phyloP scores from a whole-genome alignment of 2,797 vertebrate species.

The Morus bassanus region DNA sequence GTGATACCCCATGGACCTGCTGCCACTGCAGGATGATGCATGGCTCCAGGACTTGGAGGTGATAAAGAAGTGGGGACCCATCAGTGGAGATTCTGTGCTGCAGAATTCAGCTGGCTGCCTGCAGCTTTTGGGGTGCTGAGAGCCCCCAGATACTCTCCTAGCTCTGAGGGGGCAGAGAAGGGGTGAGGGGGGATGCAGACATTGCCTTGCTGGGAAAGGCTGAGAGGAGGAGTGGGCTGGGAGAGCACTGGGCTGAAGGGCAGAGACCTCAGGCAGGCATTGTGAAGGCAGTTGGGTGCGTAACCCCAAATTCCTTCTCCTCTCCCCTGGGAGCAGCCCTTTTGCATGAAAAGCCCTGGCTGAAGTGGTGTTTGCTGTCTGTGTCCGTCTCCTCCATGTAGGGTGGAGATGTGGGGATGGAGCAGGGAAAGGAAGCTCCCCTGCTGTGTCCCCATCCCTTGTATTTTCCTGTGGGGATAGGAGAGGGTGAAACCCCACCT shows the following conservation, averaged over 20 bases:
- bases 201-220: neutral
- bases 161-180: neutral
- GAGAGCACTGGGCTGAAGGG: neutral
- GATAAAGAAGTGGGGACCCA: neutral
- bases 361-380: rapidly evolving
- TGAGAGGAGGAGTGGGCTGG: neutral
- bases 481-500: neutral
- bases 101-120: neutral
- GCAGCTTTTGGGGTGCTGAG: neutral
- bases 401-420: rapidly evolving
- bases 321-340: neutral
- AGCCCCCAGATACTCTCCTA: neutral
- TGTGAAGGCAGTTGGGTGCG: neutral
- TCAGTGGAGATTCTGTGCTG: neutral
- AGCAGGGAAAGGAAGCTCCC: neutral
- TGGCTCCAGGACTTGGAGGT: rapidly evolving
- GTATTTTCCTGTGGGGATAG: neutral
- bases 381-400: rapidly evolving
- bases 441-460: rapidly evolving
- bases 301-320: neutral
- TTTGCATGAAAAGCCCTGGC: neutral
- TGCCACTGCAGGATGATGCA: rapidly evolving
- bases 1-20: rapidly evolving
- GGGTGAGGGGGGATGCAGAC: rapidly evolving
- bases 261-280: neutral